Evolutionary conservation across 2,888 invertebrate species (phyloP), one percentile per base, ranked within the genome.

Genomic region (Alcis repandata): DNA sequence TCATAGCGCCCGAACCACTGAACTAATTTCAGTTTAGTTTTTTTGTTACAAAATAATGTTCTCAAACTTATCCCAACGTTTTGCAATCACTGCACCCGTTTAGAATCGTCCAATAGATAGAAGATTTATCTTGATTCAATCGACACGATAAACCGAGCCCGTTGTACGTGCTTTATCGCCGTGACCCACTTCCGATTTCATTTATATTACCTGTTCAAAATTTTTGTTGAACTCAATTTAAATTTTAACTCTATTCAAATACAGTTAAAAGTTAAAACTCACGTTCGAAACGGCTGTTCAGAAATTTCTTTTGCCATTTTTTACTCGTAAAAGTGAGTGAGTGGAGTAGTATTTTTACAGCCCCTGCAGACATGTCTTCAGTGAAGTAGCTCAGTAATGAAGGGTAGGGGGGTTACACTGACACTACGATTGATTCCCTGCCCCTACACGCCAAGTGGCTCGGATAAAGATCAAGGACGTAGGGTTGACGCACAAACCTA

Each of bases 351-450:
- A 15, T 32, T 48, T 46, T 32, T 32, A 7, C 4, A 36, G 19
- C 11, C 19, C 19, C 36, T 19, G 20, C 32, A n/a, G 46, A 54
- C 33, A 69, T 70, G 70, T 60, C 53, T 53, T 69, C 67, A 38
- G 70, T 75, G 73, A 76, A 40, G 20, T 72, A 76, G 73, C 11
- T 36, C 33, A 4, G 76, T 73, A 77, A 70, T 71, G 69, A 75
- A 74, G 69, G 69, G 70, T 45, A 59, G 56, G 36, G 43, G 43
- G 33, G 13, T 6, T 38, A 8, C n/a, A 11, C n/a, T 33, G 46
- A 43, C 27, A 73, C 70, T 72, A 66, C 74, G 77, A 79, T 81
- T 81, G 75, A 78, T 64, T 82, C 68, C 61, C 63, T 71, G 68
- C 71, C 63, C 72, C 71, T 72, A 40, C 65, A 69, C 56, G 51